Evolutionary conservation across 2,888 invertebrate genomes (phyloP).

Genomic region (Metacarcinus magister): DNA sequence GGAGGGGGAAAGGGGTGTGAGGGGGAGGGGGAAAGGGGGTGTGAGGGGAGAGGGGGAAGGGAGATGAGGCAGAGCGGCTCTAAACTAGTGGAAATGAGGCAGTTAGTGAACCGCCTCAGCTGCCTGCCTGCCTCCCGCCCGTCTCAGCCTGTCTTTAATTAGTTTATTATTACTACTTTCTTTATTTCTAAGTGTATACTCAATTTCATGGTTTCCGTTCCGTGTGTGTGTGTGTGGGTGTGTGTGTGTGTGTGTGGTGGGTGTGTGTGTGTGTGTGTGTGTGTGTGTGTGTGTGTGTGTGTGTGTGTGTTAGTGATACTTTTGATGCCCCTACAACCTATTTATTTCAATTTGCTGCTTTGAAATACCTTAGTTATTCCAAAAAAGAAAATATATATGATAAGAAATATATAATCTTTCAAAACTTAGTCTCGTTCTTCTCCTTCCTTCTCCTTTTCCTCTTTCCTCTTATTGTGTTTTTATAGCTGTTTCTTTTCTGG

Average conservation of each 20-base stretch:
- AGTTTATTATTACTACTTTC: conserved; percentile 41
- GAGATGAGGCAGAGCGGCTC: neutral
- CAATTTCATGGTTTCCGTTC: neutral
- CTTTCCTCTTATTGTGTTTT: neutral
- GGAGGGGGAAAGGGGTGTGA: neutral
- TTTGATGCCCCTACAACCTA: neutral
- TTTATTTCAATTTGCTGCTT: neutral
- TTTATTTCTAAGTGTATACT: conserved; percentile 40
- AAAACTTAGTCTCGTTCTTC: neutral
- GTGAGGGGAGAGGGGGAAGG: neutral
- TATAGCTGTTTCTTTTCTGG: neutral
- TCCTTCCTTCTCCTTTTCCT: neutral
- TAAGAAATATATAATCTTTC: neutral
- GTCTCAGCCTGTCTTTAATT: conserved; percentile 22
- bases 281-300: conserved; percentile 26
- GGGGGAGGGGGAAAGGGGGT: neutral
- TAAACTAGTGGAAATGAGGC: conserved; percentile 37
- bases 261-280: conserved; percentile 29
- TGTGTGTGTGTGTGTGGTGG: conserved; percentile 33
- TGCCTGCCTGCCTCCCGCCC: neutral
- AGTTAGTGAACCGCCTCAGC: neutral
- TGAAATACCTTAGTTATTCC: too few relatives aligned
- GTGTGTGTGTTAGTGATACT: neutral
- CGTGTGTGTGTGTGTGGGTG: conserved; percentile 19
- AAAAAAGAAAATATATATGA: too few relatives aligned